These are phyloP conservation scores for Sciaenops ocellatus DNA, from an alignment of 2,797 vertebrate species.

Conservation along the genomic window DNA sequence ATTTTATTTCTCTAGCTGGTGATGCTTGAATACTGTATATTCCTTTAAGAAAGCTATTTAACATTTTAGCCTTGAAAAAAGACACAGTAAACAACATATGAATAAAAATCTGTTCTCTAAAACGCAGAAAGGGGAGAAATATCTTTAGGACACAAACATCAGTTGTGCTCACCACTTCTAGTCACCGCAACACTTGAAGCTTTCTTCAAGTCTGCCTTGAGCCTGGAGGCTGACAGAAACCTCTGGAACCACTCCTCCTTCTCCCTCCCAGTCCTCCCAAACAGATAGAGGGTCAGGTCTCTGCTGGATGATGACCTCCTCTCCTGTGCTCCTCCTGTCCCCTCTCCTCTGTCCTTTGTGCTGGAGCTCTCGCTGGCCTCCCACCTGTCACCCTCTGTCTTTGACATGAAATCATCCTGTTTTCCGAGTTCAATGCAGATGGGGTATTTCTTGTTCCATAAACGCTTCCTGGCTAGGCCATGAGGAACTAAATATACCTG, in stretches of 20 bases:
- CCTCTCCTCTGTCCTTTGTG: constrained; percentile 63
- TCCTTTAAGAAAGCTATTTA: background rate
- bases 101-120: too few relatives aligned
- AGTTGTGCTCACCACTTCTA: constrained; percentile 85
- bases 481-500: constrained; percentile 93
- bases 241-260: constrained; percentile 97
- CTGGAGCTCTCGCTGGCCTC: constrained; percentile 61
- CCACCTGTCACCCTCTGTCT: constrained; percentile 84
- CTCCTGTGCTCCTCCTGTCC: constrained; percentile 71
- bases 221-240: constrained; percentile 89
- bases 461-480: constrained; percentile 92
- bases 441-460: constrained; percentile 99
- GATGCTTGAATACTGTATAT: background rate
- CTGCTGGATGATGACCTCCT: constrained; percentile 71
- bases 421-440: constrained; percentile 93
- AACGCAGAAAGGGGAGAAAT: background rate
- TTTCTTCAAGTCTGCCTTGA: constrained; percentile 88
- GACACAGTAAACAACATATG: background rate
- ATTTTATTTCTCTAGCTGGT: background rate
- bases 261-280: constrained; percentile 95
- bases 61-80: background rate
- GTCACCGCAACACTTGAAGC: constrained; percentile 66
- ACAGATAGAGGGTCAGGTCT: constrained; percentile 92
- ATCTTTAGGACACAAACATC: background rate
- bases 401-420: constrained; percentile 97